Base-by-base conservation (phyloP, 92 coral and sea anemone species). In the Paragorgia papillata region DNA sequence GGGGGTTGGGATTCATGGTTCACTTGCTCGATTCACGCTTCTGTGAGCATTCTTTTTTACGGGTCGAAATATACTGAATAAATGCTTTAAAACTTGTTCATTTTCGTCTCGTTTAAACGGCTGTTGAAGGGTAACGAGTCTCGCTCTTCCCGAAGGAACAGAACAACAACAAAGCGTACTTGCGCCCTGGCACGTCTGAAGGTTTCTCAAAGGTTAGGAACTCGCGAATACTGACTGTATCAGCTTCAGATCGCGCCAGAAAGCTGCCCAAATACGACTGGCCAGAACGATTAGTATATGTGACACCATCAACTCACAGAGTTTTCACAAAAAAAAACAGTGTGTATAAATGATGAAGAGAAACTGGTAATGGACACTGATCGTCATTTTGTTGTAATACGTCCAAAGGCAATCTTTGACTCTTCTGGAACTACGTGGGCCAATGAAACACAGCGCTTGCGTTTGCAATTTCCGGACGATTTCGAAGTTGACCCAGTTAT, bases 201-300 rank as follows among this genome's bases (percentile, higher is more conserved):
- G 87, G 84, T 49, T 82, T 86, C 43, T 54, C 44, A 31, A 79
- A 70, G 40, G 82, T 54, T 19, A n/a, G n/a, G n/a, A n/a, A n/a
- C n/a, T n/a, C n/a, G n/a, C n/a, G n/a, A n/a, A n/a, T n/a, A n/a
- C 34, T 84, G 55, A 82, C 73, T 50, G 25, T 74, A 62, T 68
- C 75, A 34, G 57, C 91, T 30, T 80, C 80, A 51, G 79, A 68
- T n/a, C n/a, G n/a, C n/a, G 73, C 74, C 62, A 86, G 84, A 64
- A 76, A 86, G 55, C 73, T 87, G 46, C 90, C 87, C 48, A 87
- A 87, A 71, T 87, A 83, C 57, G 82, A 87, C 63, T 87, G 87
- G 87, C 87, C 90, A 39, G 79, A 87, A 83, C 10, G 43, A 34
- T 58, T 76, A 81, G 66, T 79, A 50, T 83, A 82, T 58, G 67